Base-by-base conservation (phyloP, 1,140 invertebrate species). In the Eumeta japonica region DNA sequence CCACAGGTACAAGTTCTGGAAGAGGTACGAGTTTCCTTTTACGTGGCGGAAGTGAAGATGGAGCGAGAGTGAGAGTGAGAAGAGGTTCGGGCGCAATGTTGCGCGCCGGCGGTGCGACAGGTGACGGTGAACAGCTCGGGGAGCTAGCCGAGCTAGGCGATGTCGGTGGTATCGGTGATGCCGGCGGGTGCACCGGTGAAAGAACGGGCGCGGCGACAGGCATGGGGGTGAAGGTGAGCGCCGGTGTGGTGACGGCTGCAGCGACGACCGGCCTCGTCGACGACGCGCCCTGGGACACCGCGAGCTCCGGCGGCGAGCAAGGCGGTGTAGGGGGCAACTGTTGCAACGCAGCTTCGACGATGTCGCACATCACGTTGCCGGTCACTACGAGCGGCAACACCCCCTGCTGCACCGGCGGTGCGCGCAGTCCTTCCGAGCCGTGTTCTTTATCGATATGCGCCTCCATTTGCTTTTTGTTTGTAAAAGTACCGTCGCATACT, bases 381-480 rank as follows among this genome's bases (percentile, higher is more conserved):
- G 81, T 83, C 39, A 42, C 63, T 44, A 38, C 62, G 49, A 50
- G 51, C 40, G 49, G 64, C 19, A 16, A 52, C 38, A 39, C 61
- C 38, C 39, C 54, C 44, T 37, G 55, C 46, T 40, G 55, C 11
- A 67, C 52, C n/a, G 60, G 55, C 10, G 61, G 51, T 0, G 63
- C 44, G 29, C 71, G 52, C 5, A 78, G 74, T 2, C 78, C 58
- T 53, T 81, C 82, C 29, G 88, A 86, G 10, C 88, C 87, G 55
- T 93, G 90, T n/a, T 87, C 89, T 57, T 92, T 91, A 35, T 73
- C 68, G 17, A 93, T 92, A 58, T 94, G 91, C 3, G 85, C 77
- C 57, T 93, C 90, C 85, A 94, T 89, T 17, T 85, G 84, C 56
- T 93, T 93, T 62, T 92, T 92, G 2, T 87, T 92, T 37, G 85